Evolutionary conservation across 2,113 vertebrate species (phyloP), one percentile per base, ranked within the genome.

Genomic region (Psophia crepitans): DNA sequence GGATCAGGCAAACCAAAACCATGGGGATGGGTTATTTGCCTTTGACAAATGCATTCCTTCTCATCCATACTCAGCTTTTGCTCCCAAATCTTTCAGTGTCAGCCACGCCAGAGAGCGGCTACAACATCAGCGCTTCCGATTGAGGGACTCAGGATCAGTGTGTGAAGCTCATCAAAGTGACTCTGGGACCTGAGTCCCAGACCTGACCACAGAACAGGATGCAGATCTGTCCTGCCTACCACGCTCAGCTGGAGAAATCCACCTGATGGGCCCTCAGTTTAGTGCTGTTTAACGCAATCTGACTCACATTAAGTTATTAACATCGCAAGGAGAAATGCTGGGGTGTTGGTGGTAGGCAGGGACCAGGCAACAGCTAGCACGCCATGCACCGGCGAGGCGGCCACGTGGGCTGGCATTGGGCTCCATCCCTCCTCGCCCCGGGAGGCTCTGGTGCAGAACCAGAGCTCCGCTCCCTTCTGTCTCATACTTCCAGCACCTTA

Each of bases 351-450:
- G 46, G 43, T 41, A n/a, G 48, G 57, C 57, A 82, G 35, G 48
- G 73, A 30, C 14, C 14, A 22, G 43, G 35, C 1, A 5, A 56
- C 11, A 53, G 43, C 11, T 73, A 41, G 60, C 30, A 56, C 4
- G 4, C 5, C 4, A 2, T 4, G 33, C 22, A 37, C 8, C 4
- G 7, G n/a, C 0, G 0, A 63, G 43, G 35, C 1, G 3, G 54
- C 49, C 15, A 1, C 3, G 1, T 54, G 56, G 28, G 51, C 70
- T 65, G 76, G 43, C 5, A 0, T 9, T 10, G 17, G 41, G 51
- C 39, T 92, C 61, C 60, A n/a, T 61, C 64, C 39, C 11, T 69
- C 32, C 37, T 56, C 2, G 1, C 21, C 46, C 41, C 11, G 2
- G 27, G 27, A 89, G 8, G 21, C 30, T 78, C 12, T 2, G 4